phyloP scores from a whole-genome alignment of 2,888 invertebrate species.

The Brachylomia viminalis region DNA sequence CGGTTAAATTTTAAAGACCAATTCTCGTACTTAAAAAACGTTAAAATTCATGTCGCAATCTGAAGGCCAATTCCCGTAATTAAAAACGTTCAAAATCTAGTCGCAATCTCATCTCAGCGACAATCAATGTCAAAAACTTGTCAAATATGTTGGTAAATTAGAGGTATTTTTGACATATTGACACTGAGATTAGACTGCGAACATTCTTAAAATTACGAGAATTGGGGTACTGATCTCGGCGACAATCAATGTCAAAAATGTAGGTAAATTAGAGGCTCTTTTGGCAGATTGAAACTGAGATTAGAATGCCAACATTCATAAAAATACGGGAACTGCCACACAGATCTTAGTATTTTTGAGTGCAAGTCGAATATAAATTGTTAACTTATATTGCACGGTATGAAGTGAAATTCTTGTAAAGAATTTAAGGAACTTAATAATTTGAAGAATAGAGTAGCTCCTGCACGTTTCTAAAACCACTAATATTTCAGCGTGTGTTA shows the following conservation, averaged over 20 bases:
- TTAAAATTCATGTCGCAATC: not conserved
- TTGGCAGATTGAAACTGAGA: not conserved
- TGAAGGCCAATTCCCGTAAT: too few species aligned
- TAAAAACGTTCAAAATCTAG: too few species aligned
- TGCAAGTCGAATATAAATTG: conserved; percentile 14
- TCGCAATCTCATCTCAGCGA: too few species aligned
- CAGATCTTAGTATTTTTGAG: not conserved
- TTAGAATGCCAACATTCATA: not conserved
- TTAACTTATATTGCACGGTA: not conserved
- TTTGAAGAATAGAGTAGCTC: conserved; percentile 1
- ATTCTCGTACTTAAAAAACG: not conserved
- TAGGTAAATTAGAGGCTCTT: not conserved
- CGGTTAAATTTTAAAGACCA: not conserved
- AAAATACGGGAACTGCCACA: not conserved
- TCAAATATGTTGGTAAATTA: too few species aligned
- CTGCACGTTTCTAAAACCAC: conserved; percentile 38
- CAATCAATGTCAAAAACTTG: too few species aligned
- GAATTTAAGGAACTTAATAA: too few species aligned
- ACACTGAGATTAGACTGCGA: too few species aligned
- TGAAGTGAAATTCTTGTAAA: not conserved
- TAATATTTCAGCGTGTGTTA: conserved; percentile 16
- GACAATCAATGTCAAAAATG: not conserved
- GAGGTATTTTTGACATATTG: too few species aligned
- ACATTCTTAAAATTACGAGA: too few species aligned
- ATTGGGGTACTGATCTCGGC: too few species aligned